These are phyloP conservation scores for Phalera bucephala DNA, from an alignment of 2,888 invertebrate species.

Conservation along the genomic window DNA sequence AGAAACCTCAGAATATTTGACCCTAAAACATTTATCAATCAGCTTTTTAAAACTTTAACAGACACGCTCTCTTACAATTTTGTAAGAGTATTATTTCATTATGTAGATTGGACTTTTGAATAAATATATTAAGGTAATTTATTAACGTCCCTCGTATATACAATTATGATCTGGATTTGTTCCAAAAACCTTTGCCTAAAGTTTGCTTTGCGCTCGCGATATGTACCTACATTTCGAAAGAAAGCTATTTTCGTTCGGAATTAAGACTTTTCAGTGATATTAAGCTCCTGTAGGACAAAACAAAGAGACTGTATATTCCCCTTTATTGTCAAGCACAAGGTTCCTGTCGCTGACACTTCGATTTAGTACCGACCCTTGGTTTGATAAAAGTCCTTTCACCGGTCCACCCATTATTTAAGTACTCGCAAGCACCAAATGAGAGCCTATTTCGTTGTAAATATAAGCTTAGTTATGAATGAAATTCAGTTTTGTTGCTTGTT, in stretches of 20 bases:
- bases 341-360: constrained; percentile 72
- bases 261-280: constrained; percentile 14
- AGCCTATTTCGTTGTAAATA: constrained; percentile 38
- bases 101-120: constrained; percentile 1
- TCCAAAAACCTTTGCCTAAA: too few species aligned
- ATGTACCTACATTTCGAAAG: too few species aligned
- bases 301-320: constrained; percentile 63
- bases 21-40: too few species aligned
- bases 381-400: constrained; percentile 69
- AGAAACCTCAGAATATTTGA: too few species aligned
- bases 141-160: not conserved
- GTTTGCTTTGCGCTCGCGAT: too few species aligned
- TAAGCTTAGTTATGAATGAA: constrained; percentile 18
- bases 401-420: constrained; percentile 60
- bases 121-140: not conserved
- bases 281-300: constrained; percentile 41
- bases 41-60: too few species aligned
- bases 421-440: constrained; percentile 32
- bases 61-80: too few species aligned
- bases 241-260: not conserved
- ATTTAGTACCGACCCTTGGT: constrained; percentile 74
- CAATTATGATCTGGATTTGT: too few species aligned
- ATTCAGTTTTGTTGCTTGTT: constrained; percentile 8
- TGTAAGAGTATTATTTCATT: too few species aligned
- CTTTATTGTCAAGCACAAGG: constrained; percentile 71